Base-by-base conservation (phyloP, 2,888 invertebrate genomes). In the Drosophila demipolita region DNA sequence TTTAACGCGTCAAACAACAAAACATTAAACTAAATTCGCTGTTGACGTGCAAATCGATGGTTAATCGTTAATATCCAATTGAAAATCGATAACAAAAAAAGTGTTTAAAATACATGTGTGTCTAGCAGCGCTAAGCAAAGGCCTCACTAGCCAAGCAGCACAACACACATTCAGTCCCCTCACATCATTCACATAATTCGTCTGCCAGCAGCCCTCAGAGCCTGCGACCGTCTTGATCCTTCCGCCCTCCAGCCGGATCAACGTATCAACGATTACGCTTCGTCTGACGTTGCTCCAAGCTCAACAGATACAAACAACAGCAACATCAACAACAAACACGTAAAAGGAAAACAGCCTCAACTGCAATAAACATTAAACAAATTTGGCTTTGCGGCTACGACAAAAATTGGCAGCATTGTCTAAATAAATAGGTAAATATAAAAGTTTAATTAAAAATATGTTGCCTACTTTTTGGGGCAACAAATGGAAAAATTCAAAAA, bases 61-160 rank as follows among this genome's bases (percentile, higher is more conserved):
- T 42, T 45, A 55, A 78, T 63, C 48, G 61, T 33, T 33, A 42
- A 58, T 78, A 76, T 67, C 29, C 64, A 58, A 69, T 69, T 74
- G 64, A 63, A 60, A 73, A 79, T 75, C 74, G 73, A 66, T 33
- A 49, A 81, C 78, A 82, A 82, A 70, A 70, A 64, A 65, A 82
- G 79, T 80, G 75, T 80, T 71, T 62, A 61, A 79, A 89, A 89
- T 87, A 73, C 87, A 87, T 85, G 88, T 87, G 83, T 76, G 89
- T 77, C 80, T 67, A 66, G 69, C 71, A 66, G 71, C 71, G 75
- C 88, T 53, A 66, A 76, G 77, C 80, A 59, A 69, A 78, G 83
- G 83, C 83, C 69, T 68, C 68, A 80, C 63, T 75, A 82, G 80
- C 78, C 74, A 80, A 64, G 82, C 73, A 82, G 70, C 72, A 75